Conservation (phyloP, 2,888 invertebrate species). For the Mechanitis messenoides region DNA sequence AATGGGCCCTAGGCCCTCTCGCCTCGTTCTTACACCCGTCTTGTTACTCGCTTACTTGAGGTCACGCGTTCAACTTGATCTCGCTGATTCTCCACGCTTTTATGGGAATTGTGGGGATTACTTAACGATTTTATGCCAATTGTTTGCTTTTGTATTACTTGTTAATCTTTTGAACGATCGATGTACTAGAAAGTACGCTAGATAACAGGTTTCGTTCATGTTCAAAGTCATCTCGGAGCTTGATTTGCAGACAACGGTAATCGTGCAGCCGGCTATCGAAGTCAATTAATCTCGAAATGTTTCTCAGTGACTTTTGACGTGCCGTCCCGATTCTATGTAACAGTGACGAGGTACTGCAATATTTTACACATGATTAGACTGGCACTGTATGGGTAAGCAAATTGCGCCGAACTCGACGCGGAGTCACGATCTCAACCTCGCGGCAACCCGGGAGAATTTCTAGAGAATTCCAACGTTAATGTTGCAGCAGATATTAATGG, state of each 20-base stretch:
- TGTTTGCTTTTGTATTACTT: no score
- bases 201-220: conserved; percentile 14
- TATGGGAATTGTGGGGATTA: conserved; percentile 50
- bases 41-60: conserved; percentile 52
- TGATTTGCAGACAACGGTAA: conserved; percentile 45
- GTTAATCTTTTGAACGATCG: no score
- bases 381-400: conserved; percentile 75
- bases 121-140: conserved; percentile 36
- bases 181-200: no score
- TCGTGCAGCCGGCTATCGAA: conserved; percentile 54
- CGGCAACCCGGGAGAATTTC: conserved; percentile 71
- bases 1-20: conserved; percentile 54
- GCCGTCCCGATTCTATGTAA: conserved; percentile 58
- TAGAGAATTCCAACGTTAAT: conserved; percentile 72
- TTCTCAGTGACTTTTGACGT: conserved; percentile 62
- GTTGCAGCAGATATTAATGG: conserved; percentile 69
- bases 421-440: conserved; percentile 74
- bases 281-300: conserved; percentile 60
- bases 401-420: conserved; percentile 72
- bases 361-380: conserved; percentile 76
- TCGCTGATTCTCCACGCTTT: conserved; percentile 54
- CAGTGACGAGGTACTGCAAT: conserved; percentile 66
- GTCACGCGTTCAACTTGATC: conserved; percentile 63
- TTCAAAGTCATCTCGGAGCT: conserved; percentile 25
- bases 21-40: conserved; percentile 50